A percentile compares a stretch with the other conserved stretches of the same genome.
These are phyloP conservation scores for Engystomops pustulosus DNA, from an alignment of 2,113 vertebrate species.

Conservation along the genomic window DNA sequence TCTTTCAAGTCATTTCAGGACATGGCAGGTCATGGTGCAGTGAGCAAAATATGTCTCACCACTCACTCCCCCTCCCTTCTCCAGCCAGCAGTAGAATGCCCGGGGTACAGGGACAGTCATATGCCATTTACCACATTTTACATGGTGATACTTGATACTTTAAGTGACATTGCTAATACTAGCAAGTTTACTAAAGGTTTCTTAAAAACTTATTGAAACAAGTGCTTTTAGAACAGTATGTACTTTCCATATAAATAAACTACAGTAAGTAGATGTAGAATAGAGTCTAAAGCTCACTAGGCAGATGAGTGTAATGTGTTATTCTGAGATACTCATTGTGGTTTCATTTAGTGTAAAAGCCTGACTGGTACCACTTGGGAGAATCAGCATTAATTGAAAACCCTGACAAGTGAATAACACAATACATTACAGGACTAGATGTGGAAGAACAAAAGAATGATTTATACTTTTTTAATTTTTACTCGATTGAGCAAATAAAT, in stretches of 20 bases:
- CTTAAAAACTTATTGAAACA: not conserved
- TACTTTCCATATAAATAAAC: not conserved
- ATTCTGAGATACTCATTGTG: not conserved
- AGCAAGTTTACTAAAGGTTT: not conserved
- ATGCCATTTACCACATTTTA: too few relatives aligned
- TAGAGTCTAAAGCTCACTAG: not conserved
- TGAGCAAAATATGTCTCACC: too few relatives aligned
- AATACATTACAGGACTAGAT: not conserved
- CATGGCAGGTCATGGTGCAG: too few relatives aligned
- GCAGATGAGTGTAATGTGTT: not conserved
- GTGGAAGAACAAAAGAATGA: conserved; percentile 27
- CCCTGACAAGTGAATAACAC: conserved; percentile 19
- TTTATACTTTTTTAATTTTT: conserved; percentile 36
- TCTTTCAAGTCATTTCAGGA: too few relatives aligned
- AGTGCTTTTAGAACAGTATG: not conserved
- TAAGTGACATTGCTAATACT: not conserved
- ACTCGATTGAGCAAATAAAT: conserved; percentile 41
- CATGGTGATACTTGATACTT: too few relatives aligned
- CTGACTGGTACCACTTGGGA: not conserved
- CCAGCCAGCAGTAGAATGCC: too few relatives aligned
- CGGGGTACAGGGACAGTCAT: too few relatives aligned
- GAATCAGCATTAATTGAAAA: conserved; percentile 19
- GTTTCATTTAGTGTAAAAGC: not conserved
- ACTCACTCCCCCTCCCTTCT: too few relatives aligned
- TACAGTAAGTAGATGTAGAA: not conserved